Percentiles rank a stretch among this genome's conserved stretches.
Conservation (phyloP, 2,888 invertebrate species). For the Pammene aurita region DNA sequence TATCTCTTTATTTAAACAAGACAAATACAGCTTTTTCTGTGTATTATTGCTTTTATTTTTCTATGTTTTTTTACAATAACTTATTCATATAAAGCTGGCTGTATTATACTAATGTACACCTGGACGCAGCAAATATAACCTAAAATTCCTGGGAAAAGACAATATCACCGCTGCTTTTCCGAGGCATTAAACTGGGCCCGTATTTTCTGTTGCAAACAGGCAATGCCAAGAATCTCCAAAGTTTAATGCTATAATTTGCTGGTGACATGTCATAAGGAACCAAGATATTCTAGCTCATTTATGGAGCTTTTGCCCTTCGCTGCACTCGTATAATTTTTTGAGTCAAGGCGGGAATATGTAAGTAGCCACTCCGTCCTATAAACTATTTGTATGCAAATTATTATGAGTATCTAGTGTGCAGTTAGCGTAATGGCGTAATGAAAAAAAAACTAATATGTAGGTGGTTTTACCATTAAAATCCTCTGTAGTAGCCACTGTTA, state of each 20-base stretch:
- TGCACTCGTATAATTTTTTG: background rate
- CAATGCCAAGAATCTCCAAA: constrained; percentile 14
- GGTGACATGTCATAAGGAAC: constrained; percentile 11
- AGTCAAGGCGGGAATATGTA: background rate
- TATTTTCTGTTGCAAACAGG: background rate
- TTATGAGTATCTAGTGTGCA: background rate
- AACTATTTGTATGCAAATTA: constrained; percentile 7
- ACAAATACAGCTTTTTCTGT: too few species aligned
- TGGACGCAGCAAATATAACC: too few species aligned
- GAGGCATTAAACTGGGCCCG: background rate
- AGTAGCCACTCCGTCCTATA: background rate
- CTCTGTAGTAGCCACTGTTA: too few species aligned
- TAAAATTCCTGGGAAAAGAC: background rate
- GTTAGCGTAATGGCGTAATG: background rate
- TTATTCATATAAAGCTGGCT: too few species aligned
- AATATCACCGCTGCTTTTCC: background rate
- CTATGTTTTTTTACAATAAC: too few species aligned
- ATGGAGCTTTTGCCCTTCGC: background rate
- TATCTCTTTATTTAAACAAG: too few species aligned
- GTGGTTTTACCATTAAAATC: background rate
- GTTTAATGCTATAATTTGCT: constrained; percentile 11
- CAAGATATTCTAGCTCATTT: constrained; percentile 2
- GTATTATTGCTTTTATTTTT: too few species aligned
- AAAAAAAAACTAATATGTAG: background rate
- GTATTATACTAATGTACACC: too few species aligned